Evolutionary conservation across 2,888 invertebrate species (phyloP).

Genomic region (Trichogramma dendrolimi): DNA sequence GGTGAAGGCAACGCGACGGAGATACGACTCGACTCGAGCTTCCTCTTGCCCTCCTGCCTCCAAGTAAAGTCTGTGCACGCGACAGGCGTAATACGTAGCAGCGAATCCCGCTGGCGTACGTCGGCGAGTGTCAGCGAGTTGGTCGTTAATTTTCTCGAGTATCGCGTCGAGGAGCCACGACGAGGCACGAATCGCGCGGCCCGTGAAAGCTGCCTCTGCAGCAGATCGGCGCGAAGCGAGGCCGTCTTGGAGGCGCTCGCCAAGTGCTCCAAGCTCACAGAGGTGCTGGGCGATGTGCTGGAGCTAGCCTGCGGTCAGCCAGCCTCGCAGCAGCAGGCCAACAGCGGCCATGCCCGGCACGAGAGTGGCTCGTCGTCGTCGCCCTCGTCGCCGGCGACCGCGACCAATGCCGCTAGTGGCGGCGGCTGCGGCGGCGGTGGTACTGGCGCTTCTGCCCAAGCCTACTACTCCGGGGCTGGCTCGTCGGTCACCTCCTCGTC

Average conservation of each 20-base stretch:
- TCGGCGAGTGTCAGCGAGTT: too few species aligned
- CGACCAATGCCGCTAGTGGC: background rate
- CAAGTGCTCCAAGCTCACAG: slow-evolving; percentile 46
- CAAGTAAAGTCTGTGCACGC: slow-evolving; percentile 27
- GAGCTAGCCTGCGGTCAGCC: slow-evolving; percentile 45
- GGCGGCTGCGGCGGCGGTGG: too few species aligned
- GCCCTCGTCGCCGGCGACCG: background rate
- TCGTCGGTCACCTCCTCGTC: slow-evolving; percentile 31
- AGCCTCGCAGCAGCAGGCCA: background rate
- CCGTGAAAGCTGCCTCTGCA: background rate
- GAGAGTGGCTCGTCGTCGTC: background rate
- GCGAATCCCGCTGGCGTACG: background rate
- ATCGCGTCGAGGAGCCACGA: slow-evolving; percentile 4
- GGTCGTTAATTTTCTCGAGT: too few species aligned
- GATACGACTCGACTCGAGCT: background rate
- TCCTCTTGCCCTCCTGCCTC: background rate
- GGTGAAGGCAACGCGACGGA: background rate
- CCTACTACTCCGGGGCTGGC: background rate
- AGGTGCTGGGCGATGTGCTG: slow-evolving; percentile 48
- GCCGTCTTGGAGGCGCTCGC: slow-evolving; percentile 43
- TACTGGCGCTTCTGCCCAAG: too few species aligned
- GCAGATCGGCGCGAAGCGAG: slow-evolving; percentile 1
- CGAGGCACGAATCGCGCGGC: background rate
- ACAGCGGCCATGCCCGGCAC: background rate
- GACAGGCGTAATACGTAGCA: slow-evolving; percentile 18